Conservation (phyloP, 2,888 invertebrate genomes). For the Xanthorhoe spadicearia region DNA sequence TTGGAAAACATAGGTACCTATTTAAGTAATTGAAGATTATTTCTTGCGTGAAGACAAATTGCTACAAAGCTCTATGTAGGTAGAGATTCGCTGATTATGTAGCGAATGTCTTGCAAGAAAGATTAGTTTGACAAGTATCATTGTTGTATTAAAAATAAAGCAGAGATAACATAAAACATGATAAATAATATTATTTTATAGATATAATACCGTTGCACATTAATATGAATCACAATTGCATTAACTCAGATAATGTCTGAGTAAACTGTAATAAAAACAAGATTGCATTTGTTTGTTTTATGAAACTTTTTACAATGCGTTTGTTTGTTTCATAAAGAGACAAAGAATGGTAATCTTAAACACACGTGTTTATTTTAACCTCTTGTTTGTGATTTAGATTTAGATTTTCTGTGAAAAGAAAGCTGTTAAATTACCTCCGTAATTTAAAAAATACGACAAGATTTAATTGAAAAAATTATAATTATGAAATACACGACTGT, state of each 20-base stretch:
- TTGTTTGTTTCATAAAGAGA: slow-evolving; percentile 20
- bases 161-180: too few species aligned
- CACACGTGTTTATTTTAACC: slow-evolving; percentile 14
- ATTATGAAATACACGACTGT: too few species aligned
- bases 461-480: too few species aligned
- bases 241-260: background rate
- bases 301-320: slow-evolving; percentile 9
- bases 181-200: background rate
- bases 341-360: slow-evolving; percentile 23
- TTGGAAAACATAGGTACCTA: too few species aligned
- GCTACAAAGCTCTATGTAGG: background rate
- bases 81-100: background rate
- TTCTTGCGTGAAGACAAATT: background rate
- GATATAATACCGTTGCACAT: background rate
- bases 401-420: background rate
- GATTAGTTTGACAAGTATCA: too few species aligned
- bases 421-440: background rate
- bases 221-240: background rate
- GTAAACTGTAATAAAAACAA: slow-evolving; percentile 6
- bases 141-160: too few species aligned
- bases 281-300: slow-evolving; percentile 2
- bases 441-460: background rate
- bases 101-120: too few species aligned
- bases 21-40: too few species aligned
- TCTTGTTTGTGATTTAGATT: slow-evolving; percentile 10